Conservation (phyloP, 2,888 invertebrate genomes). For the Gari tellinella region DNA sequence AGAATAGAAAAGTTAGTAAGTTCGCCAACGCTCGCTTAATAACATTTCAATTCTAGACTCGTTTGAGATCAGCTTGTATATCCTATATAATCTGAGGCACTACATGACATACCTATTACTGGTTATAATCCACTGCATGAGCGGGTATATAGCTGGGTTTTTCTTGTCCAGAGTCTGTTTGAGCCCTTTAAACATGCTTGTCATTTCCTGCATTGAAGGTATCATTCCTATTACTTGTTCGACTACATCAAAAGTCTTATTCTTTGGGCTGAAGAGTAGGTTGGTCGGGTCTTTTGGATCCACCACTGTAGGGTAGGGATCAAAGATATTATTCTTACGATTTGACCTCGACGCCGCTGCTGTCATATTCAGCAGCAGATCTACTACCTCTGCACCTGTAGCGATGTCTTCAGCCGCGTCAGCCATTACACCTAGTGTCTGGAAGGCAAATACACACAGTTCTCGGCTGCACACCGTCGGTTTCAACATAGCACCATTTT, state of each 20-base stretch:
- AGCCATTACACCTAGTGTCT: constrained; percentile 81
- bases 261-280: constrained; percentile 76
- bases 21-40: too few relatives aligned
- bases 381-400: constrained; percentile 80
- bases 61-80: too few relatives aligned
- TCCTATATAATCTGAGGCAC: too few relatives aligned
- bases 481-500: constrained; percentile 82
- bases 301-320: constrained; percentile 80
- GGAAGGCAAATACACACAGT: constrained; percentile 81
- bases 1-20: too few relatives aligned
- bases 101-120: constrained; percentile 78
- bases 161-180: constrained; percentile 68
- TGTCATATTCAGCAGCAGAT: constrained; percentile 80
- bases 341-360: constrained; percentile 72
- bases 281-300: constrained; percentile 73
- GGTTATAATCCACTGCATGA: constrained; percentile 81
- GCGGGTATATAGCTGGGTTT: constrained; percentile 74
- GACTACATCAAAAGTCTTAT: constrained; percentile 70
- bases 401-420: constrained; percentile 79
- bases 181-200: constrained; percentile 57
- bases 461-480: constrained; percentile 80
- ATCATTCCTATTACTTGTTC: constrained; percentile 64
- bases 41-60: too few relatives aligned
- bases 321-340: constrained; percentile 74
- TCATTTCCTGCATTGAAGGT: constrained; percentile 71